A percentile compares a stretch with the other conserved stretches of the same genome.
These are phyloP conservation scores for Stegostoma tigrinum DNA, from an alignment of 2,113 vertebrate species.

Conservation along the genomic window DNA sequence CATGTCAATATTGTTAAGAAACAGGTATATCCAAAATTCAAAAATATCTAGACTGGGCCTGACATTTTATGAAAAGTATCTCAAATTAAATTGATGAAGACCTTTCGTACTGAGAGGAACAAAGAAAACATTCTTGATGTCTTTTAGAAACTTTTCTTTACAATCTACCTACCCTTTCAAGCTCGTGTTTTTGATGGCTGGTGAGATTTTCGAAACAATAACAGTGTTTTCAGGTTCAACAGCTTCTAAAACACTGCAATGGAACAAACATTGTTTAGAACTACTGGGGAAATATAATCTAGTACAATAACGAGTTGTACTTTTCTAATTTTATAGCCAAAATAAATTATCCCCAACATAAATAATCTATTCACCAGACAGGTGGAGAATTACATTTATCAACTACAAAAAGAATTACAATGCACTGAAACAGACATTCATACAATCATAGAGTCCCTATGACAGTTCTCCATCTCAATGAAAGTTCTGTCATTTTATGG, in stretches of 20 bases:
- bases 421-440: too few relatives aligned
- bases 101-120: not conserved
- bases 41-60: not conserved
- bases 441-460: too few relatives aligned
- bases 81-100: slow-evolving; percentile 12
- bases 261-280: not conserved
- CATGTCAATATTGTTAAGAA: not conserved
- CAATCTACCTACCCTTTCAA: slow-evolving; percentile 8
- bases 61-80: not conserved
- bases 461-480: too few relatives aligned
- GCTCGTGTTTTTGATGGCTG: not conserved
- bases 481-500: too few relatives aligned
- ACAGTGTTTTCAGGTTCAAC: not conserved
- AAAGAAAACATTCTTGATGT: not conserved
- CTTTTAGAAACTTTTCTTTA: not conserved
- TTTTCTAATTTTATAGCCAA: not conserved
- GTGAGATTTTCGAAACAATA: slow-evolving; percentile 10
- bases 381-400: too few relatives aligned
- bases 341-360: not conserved
- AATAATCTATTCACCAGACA: not conserved
- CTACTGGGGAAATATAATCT: not conserved
- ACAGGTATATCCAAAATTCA: not conserved
- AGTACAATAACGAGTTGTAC: not conserved
- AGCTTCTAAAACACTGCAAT: slow-evolving; percentile 13
- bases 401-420: not conserved